Percentiles rank a stretch among this genome's conserved stretches.
Evolutionary conservation across 1,140 invertebrate genomes (phyloP).

Genomic region (Drosophila oshimai): DNA sequence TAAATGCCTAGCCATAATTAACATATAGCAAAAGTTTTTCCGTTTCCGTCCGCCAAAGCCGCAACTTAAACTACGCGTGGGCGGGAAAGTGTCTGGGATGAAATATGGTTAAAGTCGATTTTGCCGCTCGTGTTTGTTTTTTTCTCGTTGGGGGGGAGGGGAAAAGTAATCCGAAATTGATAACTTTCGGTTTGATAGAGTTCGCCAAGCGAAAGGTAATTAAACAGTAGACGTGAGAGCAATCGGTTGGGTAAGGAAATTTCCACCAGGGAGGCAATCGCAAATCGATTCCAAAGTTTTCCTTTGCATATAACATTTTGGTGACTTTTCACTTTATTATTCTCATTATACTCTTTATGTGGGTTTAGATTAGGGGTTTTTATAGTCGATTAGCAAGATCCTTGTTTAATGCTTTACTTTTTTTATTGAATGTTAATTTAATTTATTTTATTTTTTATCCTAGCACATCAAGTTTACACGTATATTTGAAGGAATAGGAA

Average conservation of each 20-base stretch:
- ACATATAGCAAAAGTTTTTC: constrained; percentile 77
- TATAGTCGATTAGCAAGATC: too few relatives aligned
- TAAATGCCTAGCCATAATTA: constrained; percentile 78
- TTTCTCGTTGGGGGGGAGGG: too few relatives aligned
- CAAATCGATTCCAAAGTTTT: constrained; percentile 6
- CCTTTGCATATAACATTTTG: not conserved
- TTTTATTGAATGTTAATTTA: too few relatives aligned
- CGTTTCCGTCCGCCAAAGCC: constrained; percentile 32
- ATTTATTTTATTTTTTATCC: too few relatives aligned
- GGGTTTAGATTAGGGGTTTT: too few relatives aligned
- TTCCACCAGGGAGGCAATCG: not conserved
- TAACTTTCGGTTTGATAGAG: constrained; percentile 38
- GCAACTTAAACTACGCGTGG: constrained; percentile 16
- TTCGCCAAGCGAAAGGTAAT: constrained; percentile 30
- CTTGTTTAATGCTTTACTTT: too few relatives aligned
- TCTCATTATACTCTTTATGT: too few relatives aligned
- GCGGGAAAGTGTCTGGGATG: constrained; percentile 31
- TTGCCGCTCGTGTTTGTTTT: constrained; percentile 13
- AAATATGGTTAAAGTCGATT: constrained; percentile 40
- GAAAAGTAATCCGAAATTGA: constrained; percentile 38
- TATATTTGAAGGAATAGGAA: too few relatives aligned
- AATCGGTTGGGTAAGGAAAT: not conserved
- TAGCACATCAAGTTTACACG: too few relatives aligned
- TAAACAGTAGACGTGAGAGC: constrained; percentile 24
- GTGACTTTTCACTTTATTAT: not conserved